These are phyloP conservation scores for Motacilla alba DNA, from an alignment of 2,113 vertebrate genomes.

Conservation along the genomic window DNA sequence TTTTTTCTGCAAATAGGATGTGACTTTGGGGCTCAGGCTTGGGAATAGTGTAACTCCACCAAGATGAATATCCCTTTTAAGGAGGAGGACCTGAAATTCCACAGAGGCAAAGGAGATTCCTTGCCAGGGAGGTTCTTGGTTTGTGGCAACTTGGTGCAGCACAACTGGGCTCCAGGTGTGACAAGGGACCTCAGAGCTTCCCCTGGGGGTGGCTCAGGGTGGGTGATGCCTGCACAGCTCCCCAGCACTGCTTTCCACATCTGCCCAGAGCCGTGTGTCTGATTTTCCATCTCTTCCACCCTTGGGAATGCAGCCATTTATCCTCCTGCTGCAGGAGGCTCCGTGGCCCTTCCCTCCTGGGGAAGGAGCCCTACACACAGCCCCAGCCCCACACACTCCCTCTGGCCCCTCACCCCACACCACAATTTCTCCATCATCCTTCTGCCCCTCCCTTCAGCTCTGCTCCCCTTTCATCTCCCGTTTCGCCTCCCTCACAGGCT, in stretches of 20 bases:
- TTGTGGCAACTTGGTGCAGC: not conserved
- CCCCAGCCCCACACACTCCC: not conserved
- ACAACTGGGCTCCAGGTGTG: not conserved
- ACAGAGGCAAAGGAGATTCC: not conserved
- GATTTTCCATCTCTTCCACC: slow-evolving; percentile 28
- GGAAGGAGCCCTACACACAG: not conserved
- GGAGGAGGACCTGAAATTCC: not conserved
- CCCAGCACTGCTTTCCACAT: not conserved
- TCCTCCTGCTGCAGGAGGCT: not conserved
- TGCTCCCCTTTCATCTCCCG: not conserved
- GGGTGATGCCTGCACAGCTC: not conserved
- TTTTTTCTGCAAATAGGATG: not conserved
- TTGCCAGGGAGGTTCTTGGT: not conserved
- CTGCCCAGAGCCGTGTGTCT: not conserved
- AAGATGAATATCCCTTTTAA: not conserved
- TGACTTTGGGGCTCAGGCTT: not conserved
- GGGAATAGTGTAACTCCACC: not conserved
- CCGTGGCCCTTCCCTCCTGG: not conserved
- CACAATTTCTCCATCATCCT: not conserved
- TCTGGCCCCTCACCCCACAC: not conserved
- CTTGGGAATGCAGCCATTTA: slow-evolving; percentile 11
- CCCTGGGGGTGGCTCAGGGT: not conserved
- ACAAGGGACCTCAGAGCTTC: not conserved
- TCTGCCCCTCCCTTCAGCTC: not conserved
- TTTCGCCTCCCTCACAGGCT: slow-evolving; percentile 20